Base-by-base conservation (phyloP, 2,888 invertebrate genomes). In the Neocrepidodera transversa region DNA sequence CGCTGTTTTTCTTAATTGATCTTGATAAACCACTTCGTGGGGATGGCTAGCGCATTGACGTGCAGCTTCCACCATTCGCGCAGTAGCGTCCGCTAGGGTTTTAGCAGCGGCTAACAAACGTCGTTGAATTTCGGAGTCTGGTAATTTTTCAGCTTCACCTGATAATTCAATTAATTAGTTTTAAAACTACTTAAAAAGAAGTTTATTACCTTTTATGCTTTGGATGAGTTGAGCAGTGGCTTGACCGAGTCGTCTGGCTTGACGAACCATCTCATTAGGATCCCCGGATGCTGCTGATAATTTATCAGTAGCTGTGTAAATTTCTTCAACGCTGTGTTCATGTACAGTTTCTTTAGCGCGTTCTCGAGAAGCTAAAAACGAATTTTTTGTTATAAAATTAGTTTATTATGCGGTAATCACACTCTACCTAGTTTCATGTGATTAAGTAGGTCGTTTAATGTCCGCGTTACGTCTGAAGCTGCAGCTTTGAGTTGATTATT, bases 141-240 rank as follows among this genome's bases (percentile, higher is more conserved):
- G 88, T 72, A 93, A 90, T 32, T 86, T 86, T 73, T 96, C 96
- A 0, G 98, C 98, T 76, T 98, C 96, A 43, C 93, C 89, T 54
- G 18, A 1, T 17, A 32, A 11, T 16, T 3, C 26, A 32, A 32
- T 32, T 13, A 32, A 13, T 23, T 17, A 43, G n/a, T 26, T 1
- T 11, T 30, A 28, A 13, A 8, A 17, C 6, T 13, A 23, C 10
- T 20, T 30, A 6, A n/a, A 1, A 36, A 5, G 3, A 5, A 23
- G 23, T 23, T 11, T 7, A 3, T 40, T 36, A 58, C 62, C 60
- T 66, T 97, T 95, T 74, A 99, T 97, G 70, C 92, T 92, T 73
- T 93, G 92, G 61, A 98, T 97, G 58, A 98, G 85, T 65, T 93
- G 90, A 0, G 97, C 94, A 0, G 97, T 97, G 16, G 97, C 97